Evolutionary conservation across 2,797 vertebrate genomes (phyloP).

Genomic region (Myotis daubentonii): DNA sequence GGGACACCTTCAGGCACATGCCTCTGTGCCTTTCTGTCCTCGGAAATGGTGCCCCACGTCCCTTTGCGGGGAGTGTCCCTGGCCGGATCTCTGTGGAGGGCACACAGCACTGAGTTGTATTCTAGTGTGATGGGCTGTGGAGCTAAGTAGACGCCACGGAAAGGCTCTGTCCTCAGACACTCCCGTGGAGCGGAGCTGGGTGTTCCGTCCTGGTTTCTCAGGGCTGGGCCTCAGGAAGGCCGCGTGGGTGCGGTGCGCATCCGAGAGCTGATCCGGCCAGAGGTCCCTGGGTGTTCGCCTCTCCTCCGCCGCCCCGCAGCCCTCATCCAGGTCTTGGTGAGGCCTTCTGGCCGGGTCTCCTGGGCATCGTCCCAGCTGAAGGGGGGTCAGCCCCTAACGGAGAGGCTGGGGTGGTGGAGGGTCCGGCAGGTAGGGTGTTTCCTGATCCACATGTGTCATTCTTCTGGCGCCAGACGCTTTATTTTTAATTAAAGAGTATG

Average conservation of each 20-base stretch:
- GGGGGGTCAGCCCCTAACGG: background rate
- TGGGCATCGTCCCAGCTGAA: background rate
- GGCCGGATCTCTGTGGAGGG: background rate
- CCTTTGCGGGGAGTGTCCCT: background rate
- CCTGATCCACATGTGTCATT: background rate
- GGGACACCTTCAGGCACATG: background rate
- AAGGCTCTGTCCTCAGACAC: background rate
- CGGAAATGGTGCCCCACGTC: rapidly evolving
- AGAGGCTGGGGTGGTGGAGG: background rate
- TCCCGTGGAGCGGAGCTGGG: background rate
- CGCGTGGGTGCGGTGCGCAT: rapidly evolving
- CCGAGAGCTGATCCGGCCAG: background rate
- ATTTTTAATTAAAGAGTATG: background rate
- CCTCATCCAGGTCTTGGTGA: background rate
- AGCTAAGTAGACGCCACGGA: background rate
- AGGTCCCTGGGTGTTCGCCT: background rate
- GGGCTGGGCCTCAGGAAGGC: too few relatives aligned
- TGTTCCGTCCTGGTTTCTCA: background rate
- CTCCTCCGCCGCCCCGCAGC: background rate
- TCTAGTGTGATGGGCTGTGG: background rate
- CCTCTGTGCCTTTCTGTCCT: background rate
- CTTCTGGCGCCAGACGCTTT: background rate
- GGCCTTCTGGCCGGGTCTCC: background rate
- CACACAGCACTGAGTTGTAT: background rate
- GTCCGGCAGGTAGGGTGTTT: background rate